Evolutionary conservation across 1,140 invertebrate genomes (phyloP), one percentile per base, ranked within the genome.

Genomic region (Mycetomoellerius zeteki): DNA sequence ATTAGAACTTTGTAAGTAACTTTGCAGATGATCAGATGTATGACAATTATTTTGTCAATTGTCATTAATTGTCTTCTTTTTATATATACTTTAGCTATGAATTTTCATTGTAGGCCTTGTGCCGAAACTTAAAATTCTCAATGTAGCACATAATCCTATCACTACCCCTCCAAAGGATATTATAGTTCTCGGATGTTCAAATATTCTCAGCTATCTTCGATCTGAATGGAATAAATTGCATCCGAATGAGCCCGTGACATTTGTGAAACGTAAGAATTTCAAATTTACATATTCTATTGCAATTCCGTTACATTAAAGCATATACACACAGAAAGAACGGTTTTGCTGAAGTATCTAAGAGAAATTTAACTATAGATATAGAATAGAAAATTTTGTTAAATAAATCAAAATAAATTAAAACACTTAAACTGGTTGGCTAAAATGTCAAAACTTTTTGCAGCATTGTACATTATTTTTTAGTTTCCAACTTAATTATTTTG

Each of bases 141-240:
- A 96, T 87, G 85, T 96, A 19, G 92, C 91, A 19, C 93, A 95
- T 19, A 96, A 96, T 92, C 96, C 96, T 12, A 76, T 96, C 7
- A 91, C 76, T n/a, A 96, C 92, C 89, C 96, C 96, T 7, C 93
- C 95, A 27, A 90, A 88, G 60, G 93, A 96, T 47, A 91, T 97
- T 10, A 75, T 96, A 19, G 92, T 91, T 52, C 94, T 91, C 1
- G 96, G 96, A 64, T 95, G 92, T 52, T 77, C 80, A 14, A 93
- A 91, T 43, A 90, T 96, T 43, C 87, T 96, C 2, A 92, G 93
- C 71, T 96, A 94, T 92, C 91, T 97, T 37, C 89, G 95, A 47
- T 91, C 91, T 10, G 95, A 96, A 93, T 96, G 94, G 94, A 94
- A 95, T 73, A 90, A 86, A 72, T 62, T 71, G 10, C 76, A 95